Conservation (phyloP, 2,888 invertebrate species). For the Spodoptera littoralis region DNA sequence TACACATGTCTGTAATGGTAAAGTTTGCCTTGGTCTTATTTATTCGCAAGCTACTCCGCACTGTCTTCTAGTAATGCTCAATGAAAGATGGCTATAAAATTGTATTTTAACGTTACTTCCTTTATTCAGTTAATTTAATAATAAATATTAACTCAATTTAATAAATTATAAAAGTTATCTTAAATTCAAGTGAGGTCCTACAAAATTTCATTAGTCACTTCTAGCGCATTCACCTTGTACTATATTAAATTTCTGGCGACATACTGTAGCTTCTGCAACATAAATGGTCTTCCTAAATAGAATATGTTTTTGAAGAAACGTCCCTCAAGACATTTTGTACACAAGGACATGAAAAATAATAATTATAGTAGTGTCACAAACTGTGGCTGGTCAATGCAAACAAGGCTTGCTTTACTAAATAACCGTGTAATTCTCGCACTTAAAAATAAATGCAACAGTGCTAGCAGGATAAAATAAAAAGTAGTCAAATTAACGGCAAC, state of each 20-base stretch:
- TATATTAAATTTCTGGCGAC: conserved; percentile 4
- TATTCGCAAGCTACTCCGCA: too few relatives aligned
- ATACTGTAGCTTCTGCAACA: background rate
- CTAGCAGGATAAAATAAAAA: conserved; percentile 13
- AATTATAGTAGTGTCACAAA: too few relatives aligned
- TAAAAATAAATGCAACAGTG: conserved; percentile 1
- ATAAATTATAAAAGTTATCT: background rate
- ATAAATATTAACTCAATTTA: too few relatives aligned
- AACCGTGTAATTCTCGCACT: conserved; percentile 23
- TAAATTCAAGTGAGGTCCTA: background rate
- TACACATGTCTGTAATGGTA: conserved; percentile 16
- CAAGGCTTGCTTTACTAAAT: conserved; percentile 2
- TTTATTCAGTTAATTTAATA: too few relatives aligned
- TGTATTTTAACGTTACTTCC: too few relatives aligned
- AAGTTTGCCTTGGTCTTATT: conserved; percentile 28
- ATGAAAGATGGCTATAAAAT: too few relatives aligned
- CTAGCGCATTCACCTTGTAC: conserved; percentile 30
- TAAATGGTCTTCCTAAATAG: background rate
- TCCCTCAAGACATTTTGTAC: too few relatives aligned
- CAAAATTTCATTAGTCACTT: conserved; percentile 11
- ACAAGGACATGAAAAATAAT: too few relatives aligned
- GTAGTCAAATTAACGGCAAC: conserved; percentile 2
- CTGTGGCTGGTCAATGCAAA: background rate
- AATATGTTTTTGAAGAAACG: background rate
- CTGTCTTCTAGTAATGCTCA: too few relatives aligned